Evolutionary conservation across 1,140 invertebrate genomes (phyloP), one percentile per base, ranked within the genome.

Genomic region (Cecropterus lyciades): DNA sequence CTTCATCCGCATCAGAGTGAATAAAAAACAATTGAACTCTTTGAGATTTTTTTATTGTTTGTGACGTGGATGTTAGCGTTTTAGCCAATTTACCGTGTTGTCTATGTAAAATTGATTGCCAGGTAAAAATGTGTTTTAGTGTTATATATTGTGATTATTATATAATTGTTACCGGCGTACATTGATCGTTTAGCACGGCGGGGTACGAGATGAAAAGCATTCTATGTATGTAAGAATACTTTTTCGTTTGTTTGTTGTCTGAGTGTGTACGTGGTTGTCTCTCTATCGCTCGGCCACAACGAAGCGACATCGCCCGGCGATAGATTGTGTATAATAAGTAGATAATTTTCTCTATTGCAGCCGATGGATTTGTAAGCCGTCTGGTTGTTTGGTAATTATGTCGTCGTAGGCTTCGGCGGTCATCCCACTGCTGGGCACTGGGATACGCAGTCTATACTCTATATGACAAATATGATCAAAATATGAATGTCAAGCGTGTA

Each of bases 101-200:
- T 9, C 16, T 9, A 10, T 20, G 45, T 17, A 46, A 46, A 16
- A 20, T 16, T 10, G 15, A 17, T 57, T 57, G 40, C 55, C 55
- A 27, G 40, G 11, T 20, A 40, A 51, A 30, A 24, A 62, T 49
- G 27, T 60, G 45, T 20, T 51, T 33, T 57, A 10, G 13, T 52
- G 13, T 24, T 3, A 37, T 51, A 14, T 30, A 33, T 46, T 10
- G 10, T 46, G 1, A 43, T n/a, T 55, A 55, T 33, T 40, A 52
- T 42, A 27, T 64, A 27, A 65, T 49, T 42, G 27, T 49, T 55
- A 33, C 10, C 37, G 30, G 30, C 15, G 43, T 40, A 24, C 24
- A 30, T 42, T 64, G 72, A 66, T 62, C 51, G 77, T 65, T 74
- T 79, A 80, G 79, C 77, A 75, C 72, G 81, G 79, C 75, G 83